phyloP scores from a whole-genome alignment of 1,140 invertebrate species.

The Glossosoma conforme region DNA sequence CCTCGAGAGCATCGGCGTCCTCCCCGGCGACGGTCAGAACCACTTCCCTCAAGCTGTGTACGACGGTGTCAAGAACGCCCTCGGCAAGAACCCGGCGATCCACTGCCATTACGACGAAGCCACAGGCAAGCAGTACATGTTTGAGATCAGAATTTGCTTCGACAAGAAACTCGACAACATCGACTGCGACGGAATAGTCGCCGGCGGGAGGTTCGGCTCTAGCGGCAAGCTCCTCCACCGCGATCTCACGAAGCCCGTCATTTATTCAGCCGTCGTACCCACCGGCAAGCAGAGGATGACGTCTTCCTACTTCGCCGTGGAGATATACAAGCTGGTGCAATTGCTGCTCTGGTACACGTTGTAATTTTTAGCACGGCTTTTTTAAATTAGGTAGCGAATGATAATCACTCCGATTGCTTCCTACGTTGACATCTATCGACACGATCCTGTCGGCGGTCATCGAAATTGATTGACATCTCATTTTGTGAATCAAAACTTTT shows the following conservation, averaged over 20 bases:
- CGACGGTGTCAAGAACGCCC: constrained; percentile 49
- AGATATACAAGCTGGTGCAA: constrained; percentile 50
- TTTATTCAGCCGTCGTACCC: constrained; percentile 51
- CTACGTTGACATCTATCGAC: too few species aligned
- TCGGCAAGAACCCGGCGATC: constrained; percentile 58
- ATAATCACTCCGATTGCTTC: too few species aligned
- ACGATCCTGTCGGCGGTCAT: too few species aligned
- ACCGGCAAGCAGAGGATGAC: constrained; percentile 22
- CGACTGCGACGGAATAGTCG: constrained; percentile 53
- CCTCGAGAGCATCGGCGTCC: constrained; percentile 52
- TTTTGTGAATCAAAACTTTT: too few species aligned
- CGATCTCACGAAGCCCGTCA: constrained; percentile 47
- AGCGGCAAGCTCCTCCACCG: constrained; percentile 53
- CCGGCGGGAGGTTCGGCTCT: constrained; percentile 32
- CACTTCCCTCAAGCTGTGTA: constrained; percentile 56
- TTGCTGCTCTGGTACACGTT: constrained; percentile 55
- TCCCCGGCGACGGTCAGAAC: constrained; percentile 51
- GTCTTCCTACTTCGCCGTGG: constrained; percentile 40
- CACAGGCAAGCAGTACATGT: constrained; percentile 52
- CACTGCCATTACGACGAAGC: constrained; percentile 57
- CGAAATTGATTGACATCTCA: too few species aligned
- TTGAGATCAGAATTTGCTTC: constrained; percentile 64
- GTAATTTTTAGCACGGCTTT: constrained; percentile 34
- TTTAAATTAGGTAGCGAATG: too few species aligned
- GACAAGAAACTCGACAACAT: constrained; percentile 55